Evolutionary conservation across 1,140 invertebrate species (phyloP), one percentile per base, ranked within the genome.

Genomic region (Trachymyrmex septentrionalis): DNA sequence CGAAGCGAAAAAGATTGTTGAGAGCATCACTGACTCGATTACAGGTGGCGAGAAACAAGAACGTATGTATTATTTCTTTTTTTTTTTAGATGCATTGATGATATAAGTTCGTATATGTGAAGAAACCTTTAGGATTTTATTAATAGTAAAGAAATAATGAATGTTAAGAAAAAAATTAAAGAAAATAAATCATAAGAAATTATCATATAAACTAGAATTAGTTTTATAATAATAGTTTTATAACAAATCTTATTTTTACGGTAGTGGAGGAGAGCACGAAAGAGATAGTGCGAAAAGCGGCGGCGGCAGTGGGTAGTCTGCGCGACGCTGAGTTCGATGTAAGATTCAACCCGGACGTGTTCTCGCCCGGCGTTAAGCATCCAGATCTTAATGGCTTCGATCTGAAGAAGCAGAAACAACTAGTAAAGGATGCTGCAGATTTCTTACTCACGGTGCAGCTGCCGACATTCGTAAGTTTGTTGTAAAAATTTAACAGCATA

Each of bases 301-400:
- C 98, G 19, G 94, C 96, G 14, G 97, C 98, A 59, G 99, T 99
- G 21, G 98, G 98, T 0, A 99, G 99, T 4, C 96, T 99, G 3
- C 99, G 98, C 93, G 98, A 99, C 84, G 98, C 97, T 57, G 99
- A 99, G 95, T 99, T 99, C 94, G 98, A 99, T 93, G 98, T 99
- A 80, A 96, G 98, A 71, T 99, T 99, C 95, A 99, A 99, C 96
- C 99, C 99, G 0, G 99, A 99, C 96, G 98, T 99, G 75, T 99
- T 98, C 96, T 99, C 99, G 7, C 97, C 98, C 1, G 98, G 98
- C 82, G 99, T 99, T 55, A 96, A 96, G 75, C 99, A 99, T 96
- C 96, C 97, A 21, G 97, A 98, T 91, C 94, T 96, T 30, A 95
- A 96, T 80, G 96, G 97, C 67, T 96, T 97, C 61, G 96, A 96